Percentiles rank a stretch among this genome's conserved stretches.
phyloP scores from a whole-genome alignment of 53 echinoderm and acorn worm species.

The Patiria pectinifera region DNA sequence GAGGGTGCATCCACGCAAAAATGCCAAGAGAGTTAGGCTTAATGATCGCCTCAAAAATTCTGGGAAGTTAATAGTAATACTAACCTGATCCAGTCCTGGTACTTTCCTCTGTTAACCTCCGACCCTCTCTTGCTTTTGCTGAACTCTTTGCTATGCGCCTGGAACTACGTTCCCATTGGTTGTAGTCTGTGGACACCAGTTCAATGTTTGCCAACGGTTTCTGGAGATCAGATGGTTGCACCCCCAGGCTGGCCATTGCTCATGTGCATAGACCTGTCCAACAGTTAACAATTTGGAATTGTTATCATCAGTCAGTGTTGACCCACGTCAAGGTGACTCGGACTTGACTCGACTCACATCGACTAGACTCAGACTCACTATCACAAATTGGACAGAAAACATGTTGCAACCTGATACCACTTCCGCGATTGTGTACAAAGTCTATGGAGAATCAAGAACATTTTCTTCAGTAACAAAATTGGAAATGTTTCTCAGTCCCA shows the following conservation, averaged over 20 bases:
- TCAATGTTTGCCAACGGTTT: background rate
- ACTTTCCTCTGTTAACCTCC: constrained; percentile 10
- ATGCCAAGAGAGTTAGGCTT: too few species aligned
- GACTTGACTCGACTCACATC: too few species aligned
- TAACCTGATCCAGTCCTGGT: constrained; percentile 33
- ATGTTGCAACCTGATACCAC: too few species aligned
- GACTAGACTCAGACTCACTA: too few species aligned
- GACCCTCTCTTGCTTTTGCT: background rate
- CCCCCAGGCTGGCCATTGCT: constrained; percentile 22
- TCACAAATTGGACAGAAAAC: too few species aligned
- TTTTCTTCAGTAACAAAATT: too few species aligned
- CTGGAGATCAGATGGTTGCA: constrained; percentile 21
- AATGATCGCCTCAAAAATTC: too few species aligned
- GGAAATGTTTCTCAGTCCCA: too few species aligned
- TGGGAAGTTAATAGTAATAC: background rate
- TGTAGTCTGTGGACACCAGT: constrained; percentile 37
- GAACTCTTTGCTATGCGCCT: background rate
- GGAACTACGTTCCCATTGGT: constrained; percentile 56
- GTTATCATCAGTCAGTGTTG: too few species aligned
- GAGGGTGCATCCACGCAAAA: background rate
- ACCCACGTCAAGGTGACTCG: too few species aligned
- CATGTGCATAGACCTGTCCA: background rate
- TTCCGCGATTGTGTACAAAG: too few species aligned
- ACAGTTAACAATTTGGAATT: background rate
- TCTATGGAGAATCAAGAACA: too few species aligned